phyloP scores from a whole-genome alignment of 1,140 invertebrate species.

The Brevipalpus yothersi region DNA sequence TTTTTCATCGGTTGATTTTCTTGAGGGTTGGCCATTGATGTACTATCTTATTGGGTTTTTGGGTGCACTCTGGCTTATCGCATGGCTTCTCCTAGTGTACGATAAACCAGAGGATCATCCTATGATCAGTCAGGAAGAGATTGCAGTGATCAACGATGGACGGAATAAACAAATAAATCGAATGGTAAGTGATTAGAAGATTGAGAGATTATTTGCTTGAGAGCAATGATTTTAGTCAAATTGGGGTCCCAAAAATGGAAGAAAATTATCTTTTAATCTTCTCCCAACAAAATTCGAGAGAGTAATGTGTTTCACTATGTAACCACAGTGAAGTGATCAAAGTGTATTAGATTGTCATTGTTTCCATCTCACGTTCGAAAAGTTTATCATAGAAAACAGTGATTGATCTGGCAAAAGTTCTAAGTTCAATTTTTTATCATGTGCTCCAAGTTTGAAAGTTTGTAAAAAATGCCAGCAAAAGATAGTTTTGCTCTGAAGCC shows the following conservation, averaged over 20 bases:
- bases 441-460: too few relatives aligned
- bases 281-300: conserved; percentile 2
- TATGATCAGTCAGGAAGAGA: conserved; percentile 6
- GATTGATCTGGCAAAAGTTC: too few relatives aligned
- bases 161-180: conserved; percentile 9
- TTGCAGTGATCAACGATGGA: conserved; percentile 27
- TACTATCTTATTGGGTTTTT: conserved; percentile 10
- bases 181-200: conserved; percentile 5
- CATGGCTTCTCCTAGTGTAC: conserved; percentile 6
- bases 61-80: conserved; percentile 10
- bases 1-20: conserved; percentile 33
- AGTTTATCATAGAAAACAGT: too few relatives aligned
- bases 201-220: conserved; percentile 16
- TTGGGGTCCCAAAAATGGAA: too few relatives aligned
- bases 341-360: too few relatives aligned
- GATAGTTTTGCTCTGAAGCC: too few relatives aligned
- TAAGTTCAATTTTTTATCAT: too few relatives aligned
- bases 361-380: too few relatives aligned
- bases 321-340: too few relatives aligned
- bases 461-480: too few relatives aligned
- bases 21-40: conserved; percentile 4
- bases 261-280: too few relatives aligned
- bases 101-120: conserved; percentile 9
- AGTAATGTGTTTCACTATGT: too few relatives aligned
- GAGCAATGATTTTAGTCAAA: neutral